Percentiles rank a stretch among this genome's conserved stretches.
Evolutionary conservation across 2,113 vertebrate species (phyloP).

Genomic region (Alligator mississippiensis): DNA sequence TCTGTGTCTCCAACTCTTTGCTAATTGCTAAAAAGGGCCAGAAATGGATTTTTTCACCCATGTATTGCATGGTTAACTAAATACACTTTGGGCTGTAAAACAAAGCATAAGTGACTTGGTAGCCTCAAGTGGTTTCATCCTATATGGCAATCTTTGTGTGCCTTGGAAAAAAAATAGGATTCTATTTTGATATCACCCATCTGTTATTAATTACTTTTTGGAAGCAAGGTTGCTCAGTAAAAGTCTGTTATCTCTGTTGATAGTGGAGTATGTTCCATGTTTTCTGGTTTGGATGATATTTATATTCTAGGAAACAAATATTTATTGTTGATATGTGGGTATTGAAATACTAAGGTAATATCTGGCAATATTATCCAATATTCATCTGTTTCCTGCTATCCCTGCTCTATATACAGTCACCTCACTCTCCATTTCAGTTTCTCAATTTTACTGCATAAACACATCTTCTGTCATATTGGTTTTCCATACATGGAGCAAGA

Average conservation of each 20-base stretch:
- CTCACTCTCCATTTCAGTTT: neutral
- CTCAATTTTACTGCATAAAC: conserved; percentile 50
- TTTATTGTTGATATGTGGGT: conserved; percentile 10
- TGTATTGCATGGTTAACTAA: neutral
- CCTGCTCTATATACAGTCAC: neutral
- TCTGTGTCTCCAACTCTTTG: neutral
- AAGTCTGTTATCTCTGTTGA: neutral
- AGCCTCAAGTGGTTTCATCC: neutral
- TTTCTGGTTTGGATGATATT: neutral
- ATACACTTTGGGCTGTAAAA: neutral
- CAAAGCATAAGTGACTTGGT: neutral
- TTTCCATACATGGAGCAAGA: conserved; percentile 64
- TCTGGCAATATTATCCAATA: neutral
- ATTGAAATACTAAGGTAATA: neutral
- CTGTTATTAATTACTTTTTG: neutral
- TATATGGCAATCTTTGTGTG: neutral
- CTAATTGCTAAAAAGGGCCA: neutral
- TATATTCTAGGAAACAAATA: neutral
- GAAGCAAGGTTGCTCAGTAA: neutral
- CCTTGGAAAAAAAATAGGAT: neutral
- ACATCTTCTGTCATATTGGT: conserved; percentile 60
- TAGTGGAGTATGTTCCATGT: neutral
- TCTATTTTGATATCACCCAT: neutral
- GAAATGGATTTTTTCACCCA: neutral
- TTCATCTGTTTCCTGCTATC: neutral